Base-by-base conservation (phyloP, 2,888 invertebrate genomes). In the Tachystola acroxantha region DNA sequence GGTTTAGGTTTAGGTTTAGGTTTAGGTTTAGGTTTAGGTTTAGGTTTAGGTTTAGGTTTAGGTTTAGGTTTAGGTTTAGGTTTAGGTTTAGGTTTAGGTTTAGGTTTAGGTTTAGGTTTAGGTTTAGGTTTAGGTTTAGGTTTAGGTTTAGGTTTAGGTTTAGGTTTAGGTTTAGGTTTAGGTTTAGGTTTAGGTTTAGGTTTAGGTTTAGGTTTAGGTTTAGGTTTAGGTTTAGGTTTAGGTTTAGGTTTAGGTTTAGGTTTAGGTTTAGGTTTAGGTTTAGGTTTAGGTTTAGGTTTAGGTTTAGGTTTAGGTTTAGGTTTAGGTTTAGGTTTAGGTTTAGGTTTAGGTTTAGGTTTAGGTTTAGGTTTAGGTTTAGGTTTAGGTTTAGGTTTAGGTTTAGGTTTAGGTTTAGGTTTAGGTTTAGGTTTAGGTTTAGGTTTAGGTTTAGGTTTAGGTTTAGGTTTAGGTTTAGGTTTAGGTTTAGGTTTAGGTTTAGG, bases 11-110 rank as follows among this genome's bases (percentile, higher is more conserved):
- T 37, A 39, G 46, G 42, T 40, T 42, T n/a, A n/a, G 39, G 40
- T 42, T 40, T 38, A 40, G 46, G 39, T 44, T 42, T n/a, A n/a
- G 39, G 40, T 39, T 40, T 42, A 40, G 46, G 43, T 45, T 42
- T n/a, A n/a, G 43, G 43, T 41, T 46, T 43, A 43, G 46, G 43
- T 46, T 43, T n/a, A n/a, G 43, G 46, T 41, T 41, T 43, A 46
- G 46, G 46, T 46, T 46, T n/a, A n/a, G 43, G 46, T 41, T 43
- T 40, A 42, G 42, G 45, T 45, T 43, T n/a, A n/a, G 40, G 45
- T 42, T 45, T 45, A 42, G 45, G 40, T 45, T 42, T n/a, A n/a
- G 39, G 45, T 38, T 45, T 42, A 40, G 45, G 38, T 45, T 40
- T n/a, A n/a, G 36, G 41, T 35, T 45, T 40, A 40, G 39, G 39